Conservation (phyloP, 1,140 invertebrate genomes). For the Zaprionus davidi region DNA sequence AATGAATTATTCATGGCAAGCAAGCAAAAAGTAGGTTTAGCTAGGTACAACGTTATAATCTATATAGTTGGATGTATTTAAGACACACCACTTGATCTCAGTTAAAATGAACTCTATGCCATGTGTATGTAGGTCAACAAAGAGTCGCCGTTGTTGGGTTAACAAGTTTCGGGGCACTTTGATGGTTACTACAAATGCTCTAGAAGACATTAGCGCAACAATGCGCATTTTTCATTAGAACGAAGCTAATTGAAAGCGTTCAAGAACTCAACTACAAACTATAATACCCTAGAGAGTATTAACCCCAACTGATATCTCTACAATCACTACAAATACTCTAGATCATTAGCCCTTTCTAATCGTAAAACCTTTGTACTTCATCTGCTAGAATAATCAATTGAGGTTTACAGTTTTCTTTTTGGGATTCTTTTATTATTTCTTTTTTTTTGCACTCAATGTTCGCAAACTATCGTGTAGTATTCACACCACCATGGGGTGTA, state of each 20-base stretch:
- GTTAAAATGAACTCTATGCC: background rate
- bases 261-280: background rate
- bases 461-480: background rate
- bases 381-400: background rate
- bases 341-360: constrained; percentile 4
- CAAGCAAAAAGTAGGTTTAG: background rate
- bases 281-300: background rate
- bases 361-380: too few relatives aligned
- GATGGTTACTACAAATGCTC: background rate
- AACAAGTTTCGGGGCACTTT: constrained; percentile 20
- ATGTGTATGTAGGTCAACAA: constrained; percentile 3
- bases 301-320: background rate
- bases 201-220: constrained; percentile 18
- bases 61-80: background rate
- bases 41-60: background rate
- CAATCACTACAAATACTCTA: background rate
- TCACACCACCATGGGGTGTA: constrained; percentile 1
- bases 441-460: constrained; percentile 6
- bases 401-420: background rate
- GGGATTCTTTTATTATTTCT: background rate
- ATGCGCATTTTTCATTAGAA: constrained; percentile 41
- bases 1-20: constrained; percentile 4
- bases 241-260: constrained; percentile 35
- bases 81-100: background rate
- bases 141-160: constrained; percentile 6